A percentile compares a stretch with the other conserved stretches of the same genome.
phyloP scores from a whole-genome alignment of 2,113 vertebrate genomes.

The Esox niger region DNA sequence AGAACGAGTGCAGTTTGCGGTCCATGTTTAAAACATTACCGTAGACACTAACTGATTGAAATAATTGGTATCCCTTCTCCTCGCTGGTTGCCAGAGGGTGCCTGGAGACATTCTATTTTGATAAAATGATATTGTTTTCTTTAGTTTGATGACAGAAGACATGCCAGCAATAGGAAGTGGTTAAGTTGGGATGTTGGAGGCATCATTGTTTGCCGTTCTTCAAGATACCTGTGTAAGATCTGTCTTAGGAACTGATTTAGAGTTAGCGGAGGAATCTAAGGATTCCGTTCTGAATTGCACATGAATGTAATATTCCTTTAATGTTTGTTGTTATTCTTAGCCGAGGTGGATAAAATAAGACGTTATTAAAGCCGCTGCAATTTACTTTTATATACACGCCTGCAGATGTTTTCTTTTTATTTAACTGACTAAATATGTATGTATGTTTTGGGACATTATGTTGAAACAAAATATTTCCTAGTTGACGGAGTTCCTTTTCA shows the following conservation, averaged over 20 bases:
- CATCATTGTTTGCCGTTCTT: background rate
- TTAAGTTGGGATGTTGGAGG: background rate
- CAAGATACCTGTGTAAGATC: background rate
- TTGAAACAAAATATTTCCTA: background rate
- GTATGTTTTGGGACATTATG: background rate
- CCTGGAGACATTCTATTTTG: background rate
- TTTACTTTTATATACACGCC: background rate
- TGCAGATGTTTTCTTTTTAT: background rate
- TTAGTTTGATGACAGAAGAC: background rate
- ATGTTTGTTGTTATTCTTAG: background rate
- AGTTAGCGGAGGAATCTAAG: background rate
- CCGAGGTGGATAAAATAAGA: background rate
- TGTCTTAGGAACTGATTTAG: background rate
- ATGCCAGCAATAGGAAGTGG: background rate
- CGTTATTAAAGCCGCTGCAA: background rate
- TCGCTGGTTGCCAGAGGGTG: background rate
- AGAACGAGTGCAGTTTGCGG: background rate
- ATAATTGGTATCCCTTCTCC: slow-evolving; percentile 25
- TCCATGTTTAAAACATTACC: slow-evolving; percentile 30
- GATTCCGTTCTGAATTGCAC: background rate
- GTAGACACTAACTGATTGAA: slow-evolving; percentile 30
- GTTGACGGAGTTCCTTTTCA: background rate
- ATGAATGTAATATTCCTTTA: background rate
- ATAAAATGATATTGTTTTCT: slow-evolving; percentile 11
- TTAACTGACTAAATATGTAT: background rate